These are phyloP conservation scores for Galagoides demidoff DNA, from an alignment of 2,797 vertebrate species.

Conservation along the genomic window DNA sequence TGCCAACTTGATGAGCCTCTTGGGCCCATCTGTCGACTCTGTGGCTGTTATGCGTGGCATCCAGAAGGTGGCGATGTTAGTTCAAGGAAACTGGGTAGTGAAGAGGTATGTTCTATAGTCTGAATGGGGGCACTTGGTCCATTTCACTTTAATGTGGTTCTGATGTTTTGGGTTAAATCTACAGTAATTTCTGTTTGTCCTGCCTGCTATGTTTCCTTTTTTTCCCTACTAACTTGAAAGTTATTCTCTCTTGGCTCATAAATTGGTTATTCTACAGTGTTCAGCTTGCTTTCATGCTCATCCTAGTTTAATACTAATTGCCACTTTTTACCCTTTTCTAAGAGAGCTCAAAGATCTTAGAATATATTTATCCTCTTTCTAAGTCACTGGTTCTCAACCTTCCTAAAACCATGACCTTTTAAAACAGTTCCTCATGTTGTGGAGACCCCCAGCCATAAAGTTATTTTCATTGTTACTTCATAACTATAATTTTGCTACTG, in stretches of 20 bases:
- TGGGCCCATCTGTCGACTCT: constrained; percentile 94
- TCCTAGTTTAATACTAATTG: neutral
- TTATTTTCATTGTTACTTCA: too few species aligned
- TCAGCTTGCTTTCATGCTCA: neutral
- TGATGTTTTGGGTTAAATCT: neutral
- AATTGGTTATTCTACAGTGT: neutral
- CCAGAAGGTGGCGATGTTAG: constrained; percentile 99
- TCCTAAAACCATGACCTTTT: too few species aligned
- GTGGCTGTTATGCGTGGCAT: constrained; percentile 96
- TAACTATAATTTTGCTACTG: too few species aligned
- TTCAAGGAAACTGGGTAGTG: constrained; percentile 99
- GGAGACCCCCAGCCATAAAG: too few species aligned
- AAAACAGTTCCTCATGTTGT: too few species aligned
- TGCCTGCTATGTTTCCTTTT: neutral
- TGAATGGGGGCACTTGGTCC: neutral
- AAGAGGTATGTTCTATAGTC: constrained; percentile 91
- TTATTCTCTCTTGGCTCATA: neutral
- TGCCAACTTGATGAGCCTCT: constrained; percentile 96
- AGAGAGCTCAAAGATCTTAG: neutral
- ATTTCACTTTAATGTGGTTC: too few species aligned
- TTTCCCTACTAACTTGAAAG: neutral
- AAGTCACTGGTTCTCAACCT: too few species aligned
- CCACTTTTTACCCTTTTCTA: neutral
- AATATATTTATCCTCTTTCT: neutral
- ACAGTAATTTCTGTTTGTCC: neutral